Conservation (phyloP, 2,113 vertebrate genomes). For the Aptenodytes forsteri region DNA sequence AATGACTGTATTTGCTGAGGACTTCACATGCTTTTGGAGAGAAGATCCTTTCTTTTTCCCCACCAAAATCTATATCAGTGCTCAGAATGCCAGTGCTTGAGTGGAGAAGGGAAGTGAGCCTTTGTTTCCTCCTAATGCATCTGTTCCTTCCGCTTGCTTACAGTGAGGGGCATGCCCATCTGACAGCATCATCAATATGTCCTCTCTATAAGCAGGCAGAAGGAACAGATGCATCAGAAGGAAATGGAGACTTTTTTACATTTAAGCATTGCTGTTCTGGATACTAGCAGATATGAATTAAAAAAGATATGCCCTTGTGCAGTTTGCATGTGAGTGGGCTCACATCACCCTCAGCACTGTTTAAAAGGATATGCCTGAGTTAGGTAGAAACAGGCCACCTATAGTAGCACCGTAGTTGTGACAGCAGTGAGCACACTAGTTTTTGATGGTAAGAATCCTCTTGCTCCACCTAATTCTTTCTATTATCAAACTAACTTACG, state of each 20-base stretch:
- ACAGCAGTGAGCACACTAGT: not conserved
- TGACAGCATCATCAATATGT: not conserved
- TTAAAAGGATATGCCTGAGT: accelerated
- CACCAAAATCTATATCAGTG: not conserved
- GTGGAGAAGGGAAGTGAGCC: not conserved
- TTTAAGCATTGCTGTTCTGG: not conserved
- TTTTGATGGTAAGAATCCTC: not conserved
- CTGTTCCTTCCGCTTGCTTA: not conserved
- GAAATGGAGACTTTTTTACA: not conserved
- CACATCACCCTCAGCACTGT: not conserved
- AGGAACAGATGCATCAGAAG: not conserved
- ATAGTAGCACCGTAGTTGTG: accelerated
- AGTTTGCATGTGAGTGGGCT: not conserved
- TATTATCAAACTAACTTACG: not conserved
- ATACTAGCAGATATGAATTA: not conserved
- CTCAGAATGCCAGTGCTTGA: not conserved
- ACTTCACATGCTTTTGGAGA: not conserved
- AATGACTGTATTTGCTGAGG: not conserved
- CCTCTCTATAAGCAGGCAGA: not conserved
- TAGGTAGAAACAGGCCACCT: not conserved
- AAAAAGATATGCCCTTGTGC: not conserved
- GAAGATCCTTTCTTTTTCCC: not conserved
- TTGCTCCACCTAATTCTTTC: not conserved
- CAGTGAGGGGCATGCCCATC: not conserved
- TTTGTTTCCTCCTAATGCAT: not conserved